Evolutionary conservation across 2,113 vertebrate genomes (phyloP).

Genomic region (Gnathochromis pfefferi): DNA sequence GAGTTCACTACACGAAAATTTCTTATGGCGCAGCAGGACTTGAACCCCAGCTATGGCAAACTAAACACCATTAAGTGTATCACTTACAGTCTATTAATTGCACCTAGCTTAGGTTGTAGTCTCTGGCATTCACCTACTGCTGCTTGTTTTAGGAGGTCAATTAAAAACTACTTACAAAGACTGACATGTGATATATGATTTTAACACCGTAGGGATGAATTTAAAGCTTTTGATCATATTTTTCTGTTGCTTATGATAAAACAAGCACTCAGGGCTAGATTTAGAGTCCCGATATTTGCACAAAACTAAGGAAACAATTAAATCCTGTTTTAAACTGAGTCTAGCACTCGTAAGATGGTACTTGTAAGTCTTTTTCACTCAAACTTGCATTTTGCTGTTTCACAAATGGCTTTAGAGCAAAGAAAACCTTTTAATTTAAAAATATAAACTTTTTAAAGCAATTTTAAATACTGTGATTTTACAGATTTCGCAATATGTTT

Average conservation of each 20-base stretch:
- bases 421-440: background rate
- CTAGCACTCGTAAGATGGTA: fast-evolving
- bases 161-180: background rate
- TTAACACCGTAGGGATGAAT: background rate
- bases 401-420: background rate
- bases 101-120: background rate
- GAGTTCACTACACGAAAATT: fast-evolving
- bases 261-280: fast-evolving
- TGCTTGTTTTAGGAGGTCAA: background rate
- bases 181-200: background rate
- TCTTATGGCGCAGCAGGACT: background rate
- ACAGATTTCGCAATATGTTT: background rate
- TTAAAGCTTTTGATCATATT: background rate
- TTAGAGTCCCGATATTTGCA: background rate
- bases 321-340: background rate
- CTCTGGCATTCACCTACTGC: background rate
- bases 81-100: background rate
- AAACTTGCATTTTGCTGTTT: background rate
- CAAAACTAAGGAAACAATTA: background rate
- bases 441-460: background rate
- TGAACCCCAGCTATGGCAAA: background rate
- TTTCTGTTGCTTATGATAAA: background rate
- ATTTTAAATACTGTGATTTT: background rate
- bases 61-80: fast-evolving
- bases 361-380: background rate